phyloP scores from a whole-genome alignment of 1,140 invertebrate species.

The Caenorhabditis elegans region DNA sequence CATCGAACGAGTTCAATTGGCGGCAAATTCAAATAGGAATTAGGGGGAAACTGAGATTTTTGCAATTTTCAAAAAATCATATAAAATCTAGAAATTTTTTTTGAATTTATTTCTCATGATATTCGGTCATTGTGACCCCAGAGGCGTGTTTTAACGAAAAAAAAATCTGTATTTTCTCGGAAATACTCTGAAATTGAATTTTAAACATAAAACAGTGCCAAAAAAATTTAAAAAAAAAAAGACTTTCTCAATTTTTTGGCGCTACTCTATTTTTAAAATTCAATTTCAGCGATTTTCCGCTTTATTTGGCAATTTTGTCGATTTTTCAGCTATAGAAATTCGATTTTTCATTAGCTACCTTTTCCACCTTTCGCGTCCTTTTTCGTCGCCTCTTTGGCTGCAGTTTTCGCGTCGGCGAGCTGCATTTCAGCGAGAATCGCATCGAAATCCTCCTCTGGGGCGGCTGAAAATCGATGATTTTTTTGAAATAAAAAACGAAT shows the following conservation, averaged over 20 bases:
- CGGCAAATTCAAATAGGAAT: too few species aligned
- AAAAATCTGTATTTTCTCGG: too few species aligned
- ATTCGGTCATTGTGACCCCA: too few species aligned
- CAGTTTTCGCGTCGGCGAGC: slow-evolving; percentile 16
- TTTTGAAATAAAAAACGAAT: neutral
- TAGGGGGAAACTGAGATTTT: too few species aligned
- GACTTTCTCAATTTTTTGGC: neutral
- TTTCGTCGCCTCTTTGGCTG: slow-evolving; percentile 29
- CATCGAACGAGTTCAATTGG: too few species aligned
- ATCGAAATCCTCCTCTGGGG: slow-evolving; percentile 47
- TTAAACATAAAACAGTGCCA: too few species aligned
- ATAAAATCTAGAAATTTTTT: too few species aligned
- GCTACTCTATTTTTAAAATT: too few species aligned
- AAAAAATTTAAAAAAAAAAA: neutral
- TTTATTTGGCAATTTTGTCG: too few species aligned
- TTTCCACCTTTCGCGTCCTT: slow-evolving; percentile 25
- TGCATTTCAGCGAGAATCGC: slow-evolving; percentile 46
- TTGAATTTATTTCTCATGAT: too few species aligned
- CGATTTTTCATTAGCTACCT: slow-evolving; percentile 12
- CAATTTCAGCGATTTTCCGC: neutral
- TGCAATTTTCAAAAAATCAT: too few species aligned
- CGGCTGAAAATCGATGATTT: neutral
- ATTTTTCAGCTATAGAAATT: neutral
- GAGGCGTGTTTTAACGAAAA: neutral
- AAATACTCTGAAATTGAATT: too few species aligned